Percentiles rank a stretch among this genome's conserved stretches.
These are phyloP conservation scores for Nixonia krombeini DNA, from an alignment of 1,140 invertebrate genomes.

Conservation along the genomic window DNA sequence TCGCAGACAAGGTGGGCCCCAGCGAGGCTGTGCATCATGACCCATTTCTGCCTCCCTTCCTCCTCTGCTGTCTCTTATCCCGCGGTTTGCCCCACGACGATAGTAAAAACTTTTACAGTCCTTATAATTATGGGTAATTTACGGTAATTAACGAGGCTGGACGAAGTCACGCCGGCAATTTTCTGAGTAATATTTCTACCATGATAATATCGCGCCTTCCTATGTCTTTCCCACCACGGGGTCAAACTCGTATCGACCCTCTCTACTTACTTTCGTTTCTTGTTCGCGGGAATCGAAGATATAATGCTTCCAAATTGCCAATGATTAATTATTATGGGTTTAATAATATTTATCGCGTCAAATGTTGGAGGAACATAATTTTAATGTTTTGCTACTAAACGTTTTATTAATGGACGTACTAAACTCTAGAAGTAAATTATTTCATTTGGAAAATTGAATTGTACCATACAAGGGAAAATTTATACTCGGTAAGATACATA, in stretches of 20 bases:
- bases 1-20: constrained; percentile 65
- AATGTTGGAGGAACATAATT: too few relatives aligned
- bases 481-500: too few relatives aligned
- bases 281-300: background rate
- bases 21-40: constrained; percentile 67
- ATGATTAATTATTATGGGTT: background rate
- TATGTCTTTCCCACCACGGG: constrained; percentile 29
- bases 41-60: constrained; percentile 25
- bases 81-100: constrained; percentile 68
- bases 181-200: constrained; percentile 71
- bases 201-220: constrained; percentile 68
- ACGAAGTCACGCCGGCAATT: constrained; percentile 70
- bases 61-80: constrained; percentile 37
- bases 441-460: too few relatives aligned
- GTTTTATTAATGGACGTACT: too few relatives aligned
- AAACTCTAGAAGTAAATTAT: too few relatives aligned
- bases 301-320: too few relatives aligned
- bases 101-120: constrained; percentile 73
- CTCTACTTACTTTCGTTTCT: constrained; percentile 26
- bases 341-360: too few relatives aligned
- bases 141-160: constrained; percentile 72
- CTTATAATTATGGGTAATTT: constrained; percentile 73
- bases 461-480: too few relatives aligned
- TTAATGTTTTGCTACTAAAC: too few relatives aligned
- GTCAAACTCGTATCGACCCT: constrained; percentile 43